Evolutionary conservation across 2,888 invertebrate genomes (phyloP), one percentile per base, ranked within the genome.

Genomic region (Lasioglossum marginatum): DNA sequence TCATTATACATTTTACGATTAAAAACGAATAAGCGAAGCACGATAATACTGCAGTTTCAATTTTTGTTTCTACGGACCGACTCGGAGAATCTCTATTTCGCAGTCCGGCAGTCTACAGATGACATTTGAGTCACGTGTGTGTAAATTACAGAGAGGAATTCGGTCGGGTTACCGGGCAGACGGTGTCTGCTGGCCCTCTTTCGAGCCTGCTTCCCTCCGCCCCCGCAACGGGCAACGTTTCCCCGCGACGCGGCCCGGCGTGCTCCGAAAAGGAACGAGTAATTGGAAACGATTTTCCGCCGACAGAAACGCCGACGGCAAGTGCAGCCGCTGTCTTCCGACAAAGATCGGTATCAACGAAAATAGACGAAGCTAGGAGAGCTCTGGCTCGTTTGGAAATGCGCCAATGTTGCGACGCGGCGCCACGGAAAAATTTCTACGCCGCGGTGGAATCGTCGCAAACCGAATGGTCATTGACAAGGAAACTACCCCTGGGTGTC

Each of bases 311-410:
- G 63, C 12, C 68, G 3, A 75, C 75, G 48, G 82, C 68, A 48
- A 68, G 83, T 82, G 79, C 88, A 63, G 82, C 48, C 43, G 71
- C 80, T 82, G 70, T 80, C 89, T 88, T 90, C 86, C 88, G 87
- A 79, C 86, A 79, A 87, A 87, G 88, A 91, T 90, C 88, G 87
- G 87, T 91, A 92, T 92, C 91, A 91, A 91, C 92, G 90, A 92
- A 93, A 93, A 92, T 93, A 93, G 93, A 93, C 91, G 86, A 92
- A 87, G 89, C 70, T 70, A 40, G 70, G 70, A 40, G 40, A 40
- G n/a, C 89, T 85, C 87, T 84, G 85, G 83, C 86, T 89, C 81
- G 88, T 78, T 92, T 92, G 92, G 92, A 91, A 71, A 79, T 70
- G 68, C 80, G 91, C 92, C 92, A 92, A 85, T 88, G 86, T 87